phyloP scores from a whole-genome alignment of 2,113 vertebrate species.

The Mola mola region DNA sequence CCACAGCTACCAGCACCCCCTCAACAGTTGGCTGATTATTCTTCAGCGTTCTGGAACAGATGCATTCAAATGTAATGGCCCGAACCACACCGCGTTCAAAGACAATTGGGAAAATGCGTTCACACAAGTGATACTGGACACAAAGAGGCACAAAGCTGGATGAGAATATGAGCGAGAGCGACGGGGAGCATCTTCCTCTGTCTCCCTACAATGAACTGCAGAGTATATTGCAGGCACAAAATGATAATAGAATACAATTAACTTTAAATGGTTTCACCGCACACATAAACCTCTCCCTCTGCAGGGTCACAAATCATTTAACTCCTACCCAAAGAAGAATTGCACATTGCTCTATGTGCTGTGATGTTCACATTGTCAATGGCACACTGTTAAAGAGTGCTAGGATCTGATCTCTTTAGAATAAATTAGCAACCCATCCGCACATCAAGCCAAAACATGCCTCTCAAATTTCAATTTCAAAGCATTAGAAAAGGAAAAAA shows the following conservation, averaged over 20 bases:
- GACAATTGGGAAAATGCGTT: slow-evolving; percentile 47
- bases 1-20: slow-evolving; percentile 10
- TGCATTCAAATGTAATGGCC: slow-evolving; percentile 37
- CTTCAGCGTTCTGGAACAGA: slow-evolving; percentile 37
- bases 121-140: slow-evolving; percentile 42
- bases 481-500: slow-evolving; percentile 23
- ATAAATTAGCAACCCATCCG: slow-evolving; percentile 45
- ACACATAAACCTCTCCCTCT: slow-evolving; percentile 60
- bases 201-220: slow-evolving; percentile 48
- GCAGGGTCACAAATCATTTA: slow-evolving; percentile 53
- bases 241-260: slow-evolving; percentile 71
- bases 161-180: slow-evolving; percentile 32
- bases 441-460: slow-evolving; percentile 18
- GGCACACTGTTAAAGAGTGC: slow-evolving; percentile 34
- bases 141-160: slow-evolving; percentile 73
- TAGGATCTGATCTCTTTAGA: slow-evolving; percentile 16
- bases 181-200: slow-evolving; percentile 29
- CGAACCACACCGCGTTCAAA: slow-evolving; percentile 19
- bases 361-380: slow-evolving; percentile 42
- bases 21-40: slow-evolving; percentile 40
- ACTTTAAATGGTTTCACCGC: slow-evolving; percentile 66
- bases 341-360: slow-evolving; percentile 60
- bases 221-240: slow-evolving; percentile 69
- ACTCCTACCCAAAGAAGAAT: slow-evolving; percentile 54
- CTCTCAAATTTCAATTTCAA: slow-evolving; percentile 45